phyloP scores from a whole-genome alignment of 2,797 vertebrate species.

The Tokudaia muenninki region DNA sequence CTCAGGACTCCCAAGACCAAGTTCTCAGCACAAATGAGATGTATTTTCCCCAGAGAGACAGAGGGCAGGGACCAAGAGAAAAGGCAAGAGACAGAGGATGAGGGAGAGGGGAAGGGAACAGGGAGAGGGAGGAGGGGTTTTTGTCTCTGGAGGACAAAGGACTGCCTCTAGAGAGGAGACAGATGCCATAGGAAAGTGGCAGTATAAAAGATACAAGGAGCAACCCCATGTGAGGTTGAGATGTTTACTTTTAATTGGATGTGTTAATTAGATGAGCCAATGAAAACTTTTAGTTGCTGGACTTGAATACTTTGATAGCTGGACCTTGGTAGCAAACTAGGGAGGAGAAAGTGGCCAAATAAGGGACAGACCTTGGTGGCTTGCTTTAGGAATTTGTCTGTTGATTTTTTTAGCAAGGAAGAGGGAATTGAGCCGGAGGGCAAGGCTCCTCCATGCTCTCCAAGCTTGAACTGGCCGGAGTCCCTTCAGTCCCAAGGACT shows the following conservation, averaged over 20 bases:
- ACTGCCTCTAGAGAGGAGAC: neutral
- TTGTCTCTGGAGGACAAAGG: neutral
- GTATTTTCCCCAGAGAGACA: neutral
- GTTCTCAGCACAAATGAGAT: neutral
- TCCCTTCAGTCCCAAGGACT: neutral
- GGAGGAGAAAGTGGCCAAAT: neutral
- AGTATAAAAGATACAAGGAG: neutral
- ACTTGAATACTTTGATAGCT: neutral
- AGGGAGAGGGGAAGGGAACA: neutral
- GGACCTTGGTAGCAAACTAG: neutral
- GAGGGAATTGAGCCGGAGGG: neutral
- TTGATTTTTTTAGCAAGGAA: neutral
- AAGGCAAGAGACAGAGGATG: neutral
- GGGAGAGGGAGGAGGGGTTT: neutral
- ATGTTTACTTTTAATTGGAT: neutral
- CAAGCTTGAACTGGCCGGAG: neutral
- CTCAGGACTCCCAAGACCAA: neutral
- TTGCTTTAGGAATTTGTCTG: neutral
- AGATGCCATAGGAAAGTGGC: neutral
- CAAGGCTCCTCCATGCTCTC: neutral
- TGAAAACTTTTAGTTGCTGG: neutral
- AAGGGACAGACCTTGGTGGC: neutral
- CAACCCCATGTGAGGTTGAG: neutral
- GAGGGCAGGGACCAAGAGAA: neutral
- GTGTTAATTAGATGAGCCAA: neutral